Percentiles rank a stretch among this genome's conserved stretches.
These are phyloP conservation scores for Drosophila niveifrons DNA, from an alignment of 2,888 invertebrate species.

Conservation along the genomic window DNA sequence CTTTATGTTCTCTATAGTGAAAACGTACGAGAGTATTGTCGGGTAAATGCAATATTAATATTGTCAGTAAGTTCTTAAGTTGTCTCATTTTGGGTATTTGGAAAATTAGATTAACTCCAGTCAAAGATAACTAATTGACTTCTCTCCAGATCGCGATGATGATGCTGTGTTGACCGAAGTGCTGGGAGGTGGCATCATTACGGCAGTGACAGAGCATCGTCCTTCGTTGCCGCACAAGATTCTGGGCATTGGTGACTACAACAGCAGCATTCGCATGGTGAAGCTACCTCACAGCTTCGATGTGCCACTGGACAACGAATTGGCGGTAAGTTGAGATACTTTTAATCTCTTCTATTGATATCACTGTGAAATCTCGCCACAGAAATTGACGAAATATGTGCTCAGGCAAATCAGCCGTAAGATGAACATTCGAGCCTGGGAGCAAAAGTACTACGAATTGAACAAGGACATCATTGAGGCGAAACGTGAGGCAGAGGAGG, in stretches of 20 bases:
- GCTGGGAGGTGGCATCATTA: constrained; percentile 89
- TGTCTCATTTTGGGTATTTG: too few species aligned
- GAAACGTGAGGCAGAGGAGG: constrained; percentile 83
- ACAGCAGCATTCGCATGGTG: constrained; percentile 89
- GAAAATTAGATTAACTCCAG: too few species aligned
- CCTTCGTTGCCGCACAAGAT: constrained; percentile 87
- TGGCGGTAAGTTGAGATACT: constrained; percentile 71
- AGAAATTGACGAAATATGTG: constrained; percentile 85
- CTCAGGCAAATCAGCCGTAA: constrained; percentile 86
- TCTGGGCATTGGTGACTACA: constrained; percentile 89
- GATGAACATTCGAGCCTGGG: constrained; percentile 86
- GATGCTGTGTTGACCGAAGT: constrained; percentile 89
- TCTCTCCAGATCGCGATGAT: constrained; percentile 82
- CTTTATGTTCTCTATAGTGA: too few species aligned
- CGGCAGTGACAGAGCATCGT: constrained; percentile 88
- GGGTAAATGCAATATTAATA: too few species aligned
- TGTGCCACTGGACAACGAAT: constrained; percentile 85
- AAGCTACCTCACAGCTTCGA: constrained; percentile 87
- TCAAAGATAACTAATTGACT: too few species aligned
- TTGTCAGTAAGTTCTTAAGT: too few species aligned
- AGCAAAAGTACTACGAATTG: constrained; percentile 87
- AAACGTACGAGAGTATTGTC: too few species aligned
- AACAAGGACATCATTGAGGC: constrained; percentile 85
- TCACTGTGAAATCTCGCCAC: constrained; percentile 16
- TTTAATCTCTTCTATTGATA: background rate